Conservation (phyloP, 2,888 invertebrate genomes). For the Lasioglossum zephyrum region DNA sequence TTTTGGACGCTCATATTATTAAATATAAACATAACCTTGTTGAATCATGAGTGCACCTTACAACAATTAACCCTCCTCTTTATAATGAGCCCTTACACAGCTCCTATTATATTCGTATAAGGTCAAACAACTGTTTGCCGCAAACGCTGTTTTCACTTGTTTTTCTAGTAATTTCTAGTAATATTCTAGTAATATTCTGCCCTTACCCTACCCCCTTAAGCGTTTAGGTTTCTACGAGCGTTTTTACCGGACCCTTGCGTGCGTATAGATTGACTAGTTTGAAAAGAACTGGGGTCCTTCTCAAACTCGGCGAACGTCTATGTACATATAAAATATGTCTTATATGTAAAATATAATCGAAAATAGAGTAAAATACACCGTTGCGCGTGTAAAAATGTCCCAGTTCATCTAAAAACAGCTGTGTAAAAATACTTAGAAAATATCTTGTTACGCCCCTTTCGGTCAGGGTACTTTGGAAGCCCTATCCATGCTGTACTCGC, state of each 20-base stretch:
- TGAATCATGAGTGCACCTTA: too few relatives aligned
- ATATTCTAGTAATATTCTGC: too few relatives aligned
- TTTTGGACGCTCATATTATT: too few relatives aligned
- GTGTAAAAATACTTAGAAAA: slow-evolving; percentile 70
- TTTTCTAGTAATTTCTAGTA: too few relatives aligned
- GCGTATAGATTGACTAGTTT: not conserved
- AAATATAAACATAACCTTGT: too few relatives aligned
- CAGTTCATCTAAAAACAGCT: slow-evolving; percentile 43
- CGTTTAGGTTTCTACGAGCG: not conserved
- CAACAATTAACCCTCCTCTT: too few relatives aligned
- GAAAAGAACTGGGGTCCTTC: slow-evolving; percentile 5
- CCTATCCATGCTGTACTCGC: slow-evolving; percentile 44
- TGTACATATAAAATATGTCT: slow-evolving; percentile 32
- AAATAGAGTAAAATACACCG: slow-evolving; percentile 59
- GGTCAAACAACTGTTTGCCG: too few relatives aligned
- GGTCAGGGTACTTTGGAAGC: slow-evolving; percentile 64
- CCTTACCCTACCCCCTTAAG: too few relatives aligned
- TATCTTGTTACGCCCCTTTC: slow-evolving; percentile 43
- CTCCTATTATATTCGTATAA: too few relatives aligned
- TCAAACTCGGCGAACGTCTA: slow-evolving; percentile 6
- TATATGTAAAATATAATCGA: slow-evolving; percentile 57
- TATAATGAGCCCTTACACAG: too few relatives aligned
- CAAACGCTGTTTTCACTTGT: too few relatives aligned
- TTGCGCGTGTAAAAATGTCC: slow-evolving; percentile 44
- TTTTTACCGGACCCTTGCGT: slow-evolving; percentile 5